These are phyloP conservation scores for Rissa tridactyla DNA, from an alignment of 2,113 vertebrate genomes.

Conservation along the genomic window DNA sequence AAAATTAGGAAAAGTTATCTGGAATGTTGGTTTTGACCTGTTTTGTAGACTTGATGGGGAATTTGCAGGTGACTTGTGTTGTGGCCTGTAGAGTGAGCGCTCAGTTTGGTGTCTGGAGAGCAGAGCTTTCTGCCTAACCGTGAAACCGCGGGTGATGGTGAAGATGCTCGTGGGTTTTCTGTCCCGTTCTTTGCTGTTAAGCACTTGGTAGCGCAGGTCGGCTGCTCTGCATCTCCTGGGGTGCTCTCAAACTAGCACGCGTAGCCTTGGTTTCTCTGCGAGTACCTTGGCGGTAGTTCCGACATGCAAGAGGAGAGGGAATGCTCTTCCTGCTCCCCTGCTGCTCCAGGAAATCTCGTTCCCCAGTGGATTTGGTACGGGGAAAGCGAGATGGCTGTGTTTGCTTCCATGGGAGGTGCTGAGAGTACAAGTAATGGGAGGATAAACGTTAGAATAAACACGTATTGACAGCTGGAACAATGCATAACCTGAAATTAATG, in stretches of 20 bases:
- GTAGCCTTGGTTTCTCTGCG: not conserved
- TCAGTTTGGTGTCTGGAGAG: not conserved
- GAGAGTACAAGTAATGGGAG: not conserved
- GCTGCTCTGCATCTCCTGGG: rapidly evolving
- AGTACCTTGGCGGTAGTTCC: not conserved
- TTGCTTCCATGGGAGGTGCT: not conserved
- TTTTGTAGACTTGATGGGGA: not conserved
- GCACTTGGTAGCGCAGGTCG: rapidly evolving
- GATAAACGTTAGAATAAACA: not conserved
- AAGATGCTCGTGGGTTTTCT: rapidly evolving
- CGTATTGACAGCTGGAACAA: rapidly evolving
- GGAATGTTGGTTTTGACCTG: not conserved
- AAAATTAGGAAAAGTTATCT: not conserved
- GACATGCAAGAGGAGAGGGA: not conserved
- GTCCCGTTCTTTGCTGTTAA: not conserved
- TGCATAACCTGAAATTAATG: not conserved
- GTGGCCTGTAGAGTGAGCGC: rapidly evolving
- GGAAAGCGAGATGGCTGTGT: not conserved
- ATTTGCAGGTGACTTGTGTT: not conserved
- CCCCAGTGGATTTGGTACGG: rapidly evolving
- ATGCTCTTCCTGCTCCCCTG: not conserved
- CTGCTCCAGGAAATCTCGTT: not conserved
- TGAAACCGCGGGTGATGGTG: rapidly evolving
- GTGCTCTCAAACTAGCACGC: rapidly evolving
- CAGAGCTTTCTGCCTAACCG: rapidly evolving